phyloP scores from a whole-genome alignment of 1,140 invertebrate genomes.

The Cryptotermes secundus region DNA sequence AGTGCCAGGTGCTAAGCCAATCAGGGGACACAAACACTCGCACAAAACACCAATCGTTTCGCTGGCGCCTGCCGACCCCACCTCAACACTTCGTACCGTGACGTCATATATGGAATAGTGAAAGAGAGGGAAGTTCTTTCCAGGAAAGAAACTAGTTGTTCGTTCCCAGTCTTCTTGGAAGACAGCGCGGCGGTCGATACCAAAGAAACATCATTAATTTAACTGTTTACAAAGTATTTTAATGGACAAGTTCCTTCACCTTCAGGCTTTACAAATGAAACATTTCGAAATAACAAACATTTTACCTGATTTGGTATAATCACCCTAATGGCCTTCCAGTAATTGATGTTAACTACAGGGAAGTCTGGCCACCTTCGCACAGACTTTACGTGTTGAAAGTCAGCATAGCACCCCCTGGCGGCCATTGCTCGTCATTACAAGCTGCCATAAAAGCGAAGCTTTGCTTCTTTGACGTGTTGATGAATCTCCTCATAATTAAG shows the following conservation, averaged over 20 bases:
- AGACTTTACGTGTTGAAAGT: too few relatives aligned
- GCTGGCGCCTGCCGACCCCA: not conserved
- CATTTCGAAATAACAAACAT: constrained; percentile 23
- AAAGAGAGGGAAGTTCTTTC: not conserved
- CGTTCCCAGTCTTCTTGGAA: constrained; percentile 6
- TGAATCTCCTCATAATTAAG: not conserved
- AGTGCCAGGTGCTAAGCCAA: not conserved
- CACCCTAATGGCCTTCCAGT: not conserved
- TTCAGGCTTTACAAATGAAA: constrained; percentile 9
- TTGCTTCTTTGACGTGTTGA: not conserved
- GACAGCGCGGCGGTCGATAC: constrained; percentile 6
- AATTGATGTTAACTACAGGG: not conserved
- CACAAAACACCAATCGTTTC: too few relatives aligned
- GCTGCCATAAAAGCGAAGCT: too few relatives aligned
- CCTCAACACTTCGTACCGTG: not conserved
- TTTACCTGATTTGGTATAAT: constrained; percentile 16
- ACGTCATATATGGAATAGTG: not conserved
- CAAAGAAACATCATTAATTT: constrained; percentile 25
- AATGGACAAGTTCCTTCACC: not conserved
- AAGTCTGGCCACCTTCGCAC: too few relatives aligned
- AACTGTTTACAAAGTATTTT: constrained; percentile 10
- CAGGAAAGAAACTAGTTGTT: not conserved
- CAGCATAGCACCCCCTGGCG: not conserved
- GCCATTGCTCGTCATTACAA: not conserved
- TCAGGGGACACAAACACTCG: not conserved